Conservation (phyloP, 2,888 invertebrate species). For the Eilema depressum region DNA sequence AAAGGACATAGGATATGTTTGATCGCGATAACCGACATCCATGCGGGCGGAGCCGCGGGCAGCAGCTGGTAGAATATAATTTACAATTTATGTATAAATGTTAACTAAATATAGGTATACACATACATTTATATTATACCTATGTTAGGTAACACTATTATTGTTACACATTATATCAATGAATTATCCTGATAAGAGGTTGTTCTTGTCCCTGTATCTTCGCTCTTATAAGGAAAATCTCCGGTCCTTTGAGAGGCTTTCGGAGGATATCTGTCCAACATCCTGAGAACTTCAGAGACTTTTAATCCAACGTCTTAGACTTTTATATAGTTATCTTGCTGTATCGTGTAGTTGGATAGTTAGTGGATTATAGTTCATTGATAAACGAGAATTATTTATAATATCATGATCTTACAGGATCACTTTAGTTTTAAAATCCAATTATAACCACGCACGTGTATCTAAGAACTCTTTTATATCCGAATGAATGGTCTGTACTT, state of each 20-base stretch:
- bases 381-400: not conserved
- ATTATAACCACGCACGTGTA: too few species aligned
- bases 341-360: not conserved
- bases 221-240: slow-evolving; percentile 1
- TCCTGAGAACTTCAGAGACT: not conserved
- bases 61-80: too few species aligned
- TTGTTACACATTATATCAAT: not conserved
- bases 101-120: not conserved
- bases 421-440: too few species aligned
- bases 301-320: not conserved
- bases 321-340: not conserved
- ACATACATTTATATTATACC: not conserved
- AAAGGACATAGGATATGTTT: too few species aligned
- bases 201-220: not conserved
- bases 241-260: not conserved
- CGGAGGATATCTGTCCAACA: slow-evolving; percentile 1
- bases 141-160: too few species aligned
- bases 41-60: too few species aligned
- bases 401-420: not conserved
- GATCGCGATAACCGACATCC: too few species aligned
- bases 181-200: not conserved
- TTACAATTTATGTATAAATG: too few species aligned
- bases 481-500: too few species aligned
- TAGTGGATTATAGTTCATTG: not conserved
- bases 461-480: too few species aligned